Base-by-base conservation (phyloP, 2,797 vertebrate species). In the Schizopygopsis pylzovi region DNA sequence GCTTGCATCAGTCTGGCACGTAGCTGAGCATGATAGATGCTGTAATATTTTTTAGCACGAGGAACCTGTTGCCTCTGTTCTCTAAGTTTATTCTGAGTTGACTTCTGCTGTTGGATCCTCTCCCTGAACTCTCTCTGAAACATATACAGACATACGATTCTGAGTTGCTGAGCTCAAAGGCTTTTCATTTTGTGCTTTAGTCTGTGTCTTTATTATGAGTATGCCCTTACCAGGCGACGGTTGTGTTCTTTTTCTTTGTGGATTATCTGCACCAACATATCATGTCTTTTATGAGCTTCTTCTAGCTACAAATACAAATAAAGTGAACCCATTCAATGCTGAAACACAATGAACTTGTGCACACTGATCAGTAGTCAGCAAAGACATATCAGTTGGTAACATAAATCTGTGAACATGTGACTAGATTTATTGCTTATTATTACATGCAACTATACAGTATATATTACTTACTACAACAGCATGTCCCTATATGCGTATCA, bases 21-120 rank as follows among this genome's bases (percentile, higher is more conserved):
- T 79, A 98, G 91, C 93, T 99, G 98, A 28, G 96, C 92, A 13
- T 97, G 95, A 90, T 97, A 98, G 73, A 98, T 96, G 8, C 93
- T 94, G 13, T 98, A 96, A 85, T 99, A 99, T 86, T 95, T 97
- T 91, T 94, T 97, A 88, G 97, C 97, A 0, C 96, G 95, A 9
- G 95, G 95, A 0, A 91, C 88, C 92, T 98, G 97, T 92, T 98
- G 97, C 79, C 95, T 93, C 90, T 94, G 97, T 83, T 99, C 98
- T 81, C 90, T 96, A 89, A 97, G 90, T 81, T 94, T 95, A 91
- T 93, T 97, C 91, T 98, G 96, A 6, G 95, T 90, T 4, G 92
- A 92, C 70, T 93, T 97, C 94, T 99, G 98, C 45, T 94, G 95
- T 85, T 91, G 91, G 89, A 97, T 95, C 0, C 95, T 94, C 73